phyloP scores from a whole-genome alignment of 2,888 invertebrate genomes.

The Abrostola tripartita region DNA sequence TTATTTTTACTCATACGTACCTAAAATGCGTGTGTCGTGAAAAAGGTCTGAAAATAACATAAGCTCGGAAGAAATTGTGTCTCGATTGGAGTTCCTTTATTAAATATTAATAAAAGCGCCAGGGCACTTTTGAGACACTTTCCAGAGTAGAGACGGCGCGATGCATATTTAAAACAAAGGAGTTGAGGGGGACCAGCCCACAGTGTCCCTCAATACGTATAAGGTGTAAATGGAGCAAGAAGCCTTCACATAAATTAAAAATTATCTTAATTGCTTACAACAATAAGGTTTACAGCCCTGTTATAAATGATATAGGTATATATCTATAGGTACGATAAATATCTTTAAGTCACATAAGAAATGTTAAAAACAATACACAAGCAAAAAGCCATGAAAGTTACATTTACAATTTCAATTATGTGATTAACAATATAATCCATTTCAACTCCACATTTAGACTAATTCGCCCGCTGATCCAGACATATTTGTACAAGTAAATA shows the following conservation, averaged over 20 bases:
- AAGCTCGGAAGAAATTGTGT: conserved; percentile 65
- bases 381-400: too few relatives aligned
- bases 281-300: not conserved
- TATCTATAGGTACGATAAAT: not conserved
- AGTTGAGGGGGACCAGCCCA: conserved; percentile 54
- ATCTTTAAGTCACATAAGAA: too few relatives aligned
- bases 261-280: conserved; percentile 31
- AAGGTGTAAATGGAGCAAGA: conserved; percentile 56
- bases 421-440: not conserved
- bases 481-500: conserved; percentile 23
- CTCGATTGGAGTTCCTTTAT: conserved; percentile 78
- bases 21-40: conserved; percentile 25
- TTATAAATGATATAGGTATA: too few relatives aligned
- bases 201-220: conserved; percentile 60
- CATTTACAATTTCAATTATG: too few relatives aligned
- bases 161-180: conserved; percentile 83
- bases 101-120: conserved; percentile 83
- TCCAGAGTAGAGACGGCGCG: conserved; percentile 72
- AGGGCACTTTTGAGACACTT: conserved; percentile 78
- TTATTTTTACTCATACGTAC: conserved; percentile 10
- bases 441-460: not conserved
- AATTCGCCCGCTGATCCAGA: not conserved
- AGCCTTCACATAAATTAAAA: conserved; percentile 60
- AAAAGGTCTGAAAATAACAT: conserved; percentile 50
- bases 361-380: too few relatives aligned